Evolutionary conservation across 2,797 vertebrate species (phyloP).

Genomic region (Saxicola maurus): DNA sequence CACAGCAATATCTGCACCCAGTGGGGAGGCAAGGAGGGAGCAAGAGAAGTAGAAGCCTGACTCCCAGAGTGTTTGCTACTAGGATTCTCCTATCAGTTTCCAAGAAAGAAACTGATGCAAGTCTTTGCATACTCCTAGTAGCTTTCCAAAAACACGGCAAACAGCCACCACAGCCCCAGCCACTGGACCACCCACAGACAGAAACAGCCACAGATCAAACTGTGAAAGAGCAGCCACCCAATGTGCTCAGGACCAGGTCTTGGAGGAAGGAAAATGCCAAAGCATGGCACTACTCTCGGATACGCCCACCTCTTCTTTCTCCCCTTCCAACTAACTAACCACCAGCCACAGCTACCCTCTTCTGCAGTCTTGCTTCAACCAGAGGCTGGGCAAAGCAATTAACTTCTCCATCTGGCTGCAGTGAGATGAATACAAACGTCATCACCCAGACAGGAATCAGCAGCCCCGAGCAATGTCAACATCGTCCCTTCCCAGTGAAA

Average conservation of each 20-base stretch:
- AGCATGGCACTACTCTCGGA: not conserved
- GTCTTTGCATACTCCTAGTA: rapidly evolving
- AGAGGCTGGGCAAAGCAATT: not conserved
- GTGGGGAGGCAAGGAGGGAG: not conserved
- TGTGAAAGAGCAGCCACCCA: not conserved
- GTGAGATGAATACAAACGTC: not conserved
- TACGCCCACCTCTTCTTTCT: not conserved
- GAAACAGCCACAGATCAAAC: not conserved
- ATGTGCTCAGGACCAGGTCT: not conserved
- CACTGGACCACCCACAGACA: not conserved
- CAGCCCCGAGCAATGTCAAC: not conserved
- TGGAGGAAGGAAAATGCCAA: not conserved
- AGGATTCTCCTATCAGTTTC: not conserved
- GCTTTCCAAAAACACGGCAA: not conserved
- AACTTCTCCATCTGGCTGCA: not conserved
- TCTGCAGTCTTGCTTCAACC: not conserved
- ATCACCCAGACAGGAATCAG: not conserved
- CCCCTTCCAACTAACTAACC: not conserved
- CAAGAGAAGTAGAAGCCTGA: not conserved
- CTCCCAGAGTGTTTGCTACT: not conserved
- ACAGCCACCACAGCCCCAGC: not conserved
- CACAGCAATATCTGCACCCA: rapidly evolving
- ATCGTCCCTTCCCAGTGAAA: not conserved
- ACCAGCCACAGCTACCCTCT: not conserved
- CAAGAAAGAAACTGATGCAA: not conserved